Conservation (phyloP, 2,797 vertebrate species). For the Meda fulgida region DNA sequence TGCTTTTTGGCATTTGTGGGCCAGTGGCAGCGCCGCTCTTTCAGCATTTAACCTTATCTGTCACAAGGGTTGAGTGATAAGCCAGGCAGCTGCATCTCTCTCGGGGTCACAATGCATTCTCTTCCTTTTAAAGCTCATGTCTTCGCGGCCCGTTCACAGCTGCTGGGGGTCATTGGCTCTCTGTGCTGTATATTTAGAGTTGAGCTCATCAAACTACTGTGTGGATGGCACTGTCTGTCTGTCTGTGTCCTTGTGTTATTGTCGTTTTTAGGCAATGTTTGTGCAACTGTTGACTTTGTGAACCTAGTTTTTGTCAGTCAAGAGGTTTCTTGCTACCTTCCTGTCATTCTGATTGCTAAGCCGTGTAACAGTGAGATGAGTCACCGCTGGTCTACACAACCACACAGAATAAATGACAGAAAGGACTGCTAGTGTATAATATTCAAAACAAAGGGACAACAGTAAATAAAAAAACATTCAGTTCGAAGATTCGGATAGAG, state of each 20-base stretch:
- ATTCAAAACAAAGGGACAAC: background rate
- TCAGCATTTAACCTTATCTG: slow-evolving; percentile 86
- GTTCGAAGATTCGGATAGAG: background rate
- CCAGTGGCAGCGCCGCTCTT: slow-evolving; percentile 8
- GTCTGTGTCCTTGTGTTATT: slow-evolving; percentile 55
- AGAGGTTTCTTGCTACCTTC: background rate
- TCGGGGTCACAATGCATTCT: slow-evolving; percentile 78
- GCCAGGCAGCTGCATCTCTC: slow-evolving; percentile 83
- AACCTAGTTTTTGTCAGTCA: background rate
- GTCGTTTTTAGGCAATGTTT: slow-evolving; percentile 38
- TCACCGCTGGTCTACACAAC: background rate
- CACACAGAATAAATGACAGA: background rate
- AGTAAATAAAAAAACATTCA: background rate
- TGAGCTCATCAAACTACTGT: slow-evolving; percentile 69
- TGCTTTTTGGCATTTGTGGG: slow-evolving; percentile 45
- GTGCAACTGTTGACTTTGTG: background rate
- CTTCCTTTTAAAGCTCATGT: slow-evolving; percentile 79
- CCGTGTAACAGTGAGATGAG: background rate
- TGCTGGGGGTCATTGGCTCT: slow-evolving; percentile 47
- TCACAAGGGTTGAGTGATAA: slow-evolving; percentile 85
- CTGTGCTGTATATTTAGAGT: slow-evolving; percentile 79
- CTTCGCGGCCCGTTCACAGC: slow-evolving; percentile 63
- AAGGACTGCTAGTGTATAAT: background rate
- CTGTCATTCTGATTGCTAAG: background rate
- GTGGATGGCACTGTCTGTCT: slow-evolving; percentile 35